Base-by-base conservation (phyloP, 2,113 vertebrate genomes). In the Mastomys coucha region DNA sequence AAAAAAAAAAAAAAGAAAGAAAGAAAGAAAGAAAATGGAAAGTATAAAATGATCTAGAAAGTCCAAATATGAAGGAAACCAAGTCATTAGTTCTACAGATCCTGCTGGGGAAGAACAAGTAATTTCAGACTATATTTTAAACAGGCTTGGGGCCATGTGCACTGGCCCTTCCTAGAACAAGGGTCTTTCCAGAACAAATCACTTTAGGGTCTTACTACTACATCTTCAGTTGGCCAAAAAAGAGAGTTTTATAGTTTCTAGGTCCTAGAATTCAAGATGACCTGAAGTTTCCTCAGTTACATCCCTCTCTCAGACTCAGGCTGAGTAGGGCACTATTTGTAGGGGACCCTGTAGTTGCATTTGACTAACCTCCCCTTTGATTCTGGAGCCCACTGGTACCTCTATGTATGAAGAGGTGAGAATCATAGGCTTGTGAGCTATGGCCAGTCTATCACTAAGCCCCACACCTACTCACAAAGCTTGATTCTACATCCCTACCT, bases 341-440 rank as follows among this genome's bases (percentile, higher is more conserved):
- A 42, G 12, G 22, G 26, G 11, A 39, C 45, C 16, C 0, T 31
- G 14, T 3, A 1, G 6, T 16, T 39, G 7, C 36, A 19, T 26
- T 14, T 73, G 36, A 26, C 19, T 39, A 36, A 17, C 26, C 11
- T 22, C 2, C 8, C 16, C 28, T 58, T 19, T 12, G 12, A 56
- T 7, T 20, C 26, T 8, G 1, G 26, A 33, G 7, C 14, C 51
- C 31, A 20, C 49, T 8, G 39, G 24, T 69, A 56, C 33, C 26
- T 20, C 12, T 63, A 17, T 39, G 58, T 39, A 45, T 28, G 77
- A 63, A 0, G 14, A 1, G 63, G 12, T 13, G 11, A 51, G 20
- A 0, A 5, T 3, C 36, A 6, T 19, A 9, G 24, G 24, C 7
- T 1, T 2, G 1, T 1, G 12, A 3, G 36, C 4, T 17, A 4